Conservation (phyloP, 2,888 invertebrate species). For the Lysandra coridon region DNA sequence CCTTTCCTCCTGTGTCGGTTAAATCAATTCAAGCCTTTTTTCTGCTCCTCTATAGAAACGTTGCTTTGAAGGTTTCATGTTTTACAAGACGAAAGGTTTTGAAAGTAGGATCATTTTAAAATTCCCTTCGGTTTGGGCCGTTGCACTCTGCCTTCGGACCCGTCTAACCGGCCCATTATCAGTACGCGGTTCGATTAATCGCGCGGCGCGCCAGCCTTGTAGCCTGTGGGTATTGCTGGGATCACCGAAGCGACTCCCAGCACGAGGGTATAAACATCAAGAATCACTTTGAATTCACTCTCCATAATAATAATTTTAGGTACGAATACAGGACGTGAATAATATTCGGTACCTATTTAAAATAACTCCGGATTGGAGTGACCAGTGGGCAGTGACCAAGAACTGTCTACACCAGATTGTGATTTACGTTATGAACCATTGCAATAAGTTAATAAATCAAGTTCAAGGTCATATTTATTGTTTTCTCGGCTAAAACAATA, state of each 20-base stretch:
- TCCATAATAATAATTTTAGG: neutral
- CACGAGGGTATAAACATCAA: slow-evolving; percentile 37
- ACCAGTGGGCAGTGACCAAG: neutral
- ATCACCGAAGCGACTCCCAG: slow-evolving; percentile 66
- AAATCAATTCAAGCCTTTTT: neutral
- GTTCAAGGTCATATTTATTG: neutral
- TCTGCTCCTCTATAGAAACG: neutral
- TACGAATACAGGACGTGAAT: neutral
- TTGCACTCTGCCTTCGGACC: slow-evolving; percentile 75
- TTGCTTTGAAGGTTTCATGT: neutral
- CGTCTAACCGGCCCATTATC: slow-evolving; percentile 79
- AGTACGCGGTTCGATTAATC: slow-evolving; percentile 75
- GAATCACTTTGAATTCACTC: neutral
- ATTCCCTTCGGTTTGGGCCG: slow-evolving; percentile 77
- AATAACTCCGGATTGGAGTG: neutral
- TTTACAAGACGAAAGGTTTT: slow-evolving; percentile 59
- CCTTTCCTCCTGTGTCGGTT: neutral
- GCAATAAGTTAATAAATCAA: neutral
- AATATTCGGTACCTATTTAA: neutral
- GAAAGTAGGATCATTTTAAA: slow-evolving; percentile 72
- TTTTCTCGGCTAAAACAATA: neutral
- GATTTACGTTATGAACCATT: slow-evolving; percentile 13
- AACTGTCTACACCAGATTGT: neutral
- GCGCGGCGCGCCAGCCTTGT: slow-evolving; percentile 64
- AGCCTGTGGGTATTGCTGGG: slow-evolving; percentile 65